Percentiles rank a stretch among this genome's conserved stretches.
These are phyloP conservation scores for Synanthedon andrenaeformis DNA, from an alignment of 2,888 invertebrate genomes.

Conservation along the genomic window DNA sequence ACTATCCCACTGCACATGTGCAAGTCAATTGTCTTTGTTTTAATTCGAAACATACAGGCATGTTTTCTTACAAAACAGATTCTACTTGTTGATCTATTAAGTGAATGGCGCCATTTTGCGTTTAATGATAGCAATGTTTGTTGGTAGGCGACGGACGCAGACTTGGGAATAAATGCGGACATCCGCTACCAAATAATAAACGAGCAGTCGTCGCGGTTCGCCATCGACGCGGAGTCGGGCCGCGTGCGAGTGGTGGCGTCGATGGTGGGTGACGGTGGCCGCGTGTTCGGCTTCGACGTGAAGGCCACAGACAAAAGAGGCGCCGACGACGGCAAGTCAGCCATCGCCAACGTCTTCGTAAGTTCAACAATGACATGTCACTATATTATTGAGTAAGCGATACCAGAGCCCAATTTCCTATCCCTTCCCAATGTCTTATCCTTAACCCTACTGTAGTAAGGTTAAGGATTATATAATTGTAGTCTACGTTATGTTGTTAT, in stretches of 20 bases:
- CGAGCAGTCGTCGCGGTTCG: constrained; percentile 80
- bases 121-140: too few relatives aligned
- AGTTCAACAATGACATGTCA: constrained; percentile 34
- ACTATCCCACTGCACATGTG: too few relatives aligned
- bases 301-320: constrained; percentile 87
- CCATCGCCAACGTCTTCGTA: constrained; percentile 88
- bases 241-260: constrained; percentile 79
- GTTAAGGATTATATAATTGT: too few relatives aligned
- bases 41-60: too few relatives aligned
- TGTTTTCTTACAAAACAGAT: too few relatives aligned
- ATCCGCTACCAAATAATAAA: constrained; percentile 85
- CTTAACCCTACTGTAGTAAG: too few relatives aligned
- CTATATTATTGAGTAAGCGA: not conserved
- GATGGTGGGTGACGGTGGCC: constrained; percentile 77
- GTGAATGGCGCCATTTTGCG: too few relatives aligned
- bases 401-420: too few relatives aligned
- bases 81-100: too few relatives aligned
- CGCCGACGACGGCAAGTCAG: constrained; percentile 84
- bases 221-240: constrained; percentile 81
- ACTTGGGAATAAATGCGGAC: constrained; percentile 80
- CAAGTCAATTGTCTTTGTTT: too few relatives aligned
- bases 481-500: too few relatives aligned
- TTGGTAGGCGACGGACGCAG: constrained; percentile 78
- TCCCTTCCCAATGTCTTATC: too few relatives aligned
- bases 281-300: constrained; percentile 87